Conservation (phyloP, 2,113 vertebrate species). For the Collichthys lucidus region DNA sequence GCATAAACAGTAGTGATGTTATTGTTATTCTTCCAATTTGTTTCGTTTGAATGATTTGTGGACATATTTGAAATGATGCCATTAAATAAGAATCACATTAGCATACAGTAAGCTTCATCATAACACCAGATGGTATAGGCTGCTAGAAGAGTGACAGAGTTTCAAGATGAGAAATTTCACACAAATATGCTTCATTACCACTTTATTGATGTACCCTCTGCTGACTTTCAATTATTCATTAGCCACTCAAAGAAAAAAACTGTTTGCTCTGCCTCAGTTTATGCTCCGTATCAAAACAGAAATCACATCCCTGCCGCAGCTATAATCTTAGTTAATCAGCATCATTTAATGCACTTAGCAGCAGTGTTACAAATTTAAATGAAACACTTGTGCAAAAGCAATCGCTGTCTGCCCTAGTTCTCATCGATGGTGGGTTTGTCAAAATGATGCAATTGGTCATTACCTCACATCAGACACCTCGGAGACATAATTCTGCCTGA, state of each 20-base stretch:
- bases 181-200: constrained; percentile 80
- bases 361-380: constrained; percentile 78
- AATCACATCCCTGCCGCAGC: constrained; percentile 76
- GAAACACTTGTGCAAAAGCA: constrained; percentile 66
- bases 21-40: not conserved
- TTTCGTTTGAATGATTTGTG: not conserved
- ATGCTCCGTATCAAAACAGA: constrained; percentile 79
- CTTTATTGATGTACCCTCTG: constrained; percentile 79
- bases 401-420: constrained; percentile 69
- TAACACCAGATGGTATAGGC: constrained; percentile 34
- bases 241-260: constrained; percentile 65
- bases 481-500: constrained; percentile 93
- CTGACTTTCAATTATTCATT: constrained; percentile 84
- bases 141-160: constrained; percentile 61
- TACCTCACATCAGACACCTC: constrained; percentile 92
- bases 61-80: not conserved
- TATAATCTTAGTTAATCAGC: constrained; percentile 82
- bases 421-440: constrained; percentile 76
- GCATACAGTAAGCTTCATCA: constrained; percentile 23
- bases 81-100: constrained; percentile 15
- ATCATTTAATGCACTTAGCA: constrained; percentile 81
- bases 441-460: constrained; percentile 88
- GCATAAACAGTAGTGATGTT: not conserved
- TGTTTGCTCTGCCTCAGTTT: constrained; percentile 76
- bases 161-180: constrained; percentile 67